phyloP scores from a whole-genome alignment of 2,888 invertebrate genomes.

The Cephus rjabovi region DNA sequence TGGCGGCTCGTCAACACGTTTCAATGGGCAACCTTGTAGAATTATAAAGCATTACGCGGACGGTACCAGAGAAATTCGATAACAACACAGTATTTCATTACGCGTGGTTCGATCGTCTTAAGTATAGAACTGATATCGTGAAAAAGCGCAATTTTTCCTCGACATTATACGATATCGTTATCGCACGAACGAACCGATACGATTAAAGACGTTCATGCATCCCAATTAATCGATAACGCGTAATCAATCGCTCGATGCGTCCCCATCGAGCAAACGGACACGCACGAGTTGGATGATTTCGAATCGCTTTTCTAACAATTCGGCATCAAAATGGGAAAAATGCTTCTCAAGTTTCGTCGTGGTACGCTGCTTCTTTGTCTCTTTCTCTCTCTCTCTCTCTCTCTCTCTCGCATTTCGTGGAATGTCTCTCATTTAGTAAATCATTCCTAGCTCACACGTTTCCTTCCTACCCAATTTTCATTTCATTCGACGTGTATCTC shows the following conservation, averaged over 20 bases:
- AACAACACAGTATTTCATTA: not conserved
- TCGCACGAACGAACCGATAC: not conserved
- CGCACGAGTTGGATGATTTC: not conserved
- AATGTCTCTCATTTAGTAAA: not conserved
- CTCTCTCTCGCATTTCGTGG: not conserved
- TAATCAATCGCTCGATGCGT: no score
- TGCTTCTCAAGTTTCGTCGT: no score
- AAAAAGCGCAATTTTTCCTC: not conserved
- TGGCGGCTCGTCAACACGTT: not conserved
- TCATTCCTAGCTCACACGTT: not conserved
- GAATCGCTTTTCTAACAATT: no score
- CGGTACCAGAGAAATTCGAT: not conserved
- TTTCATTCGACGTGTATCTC: not conserved
- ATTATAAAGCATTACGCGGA: not conserved
- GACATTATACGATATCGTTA: not conserved
- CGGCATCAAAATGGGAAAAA: not conserved
- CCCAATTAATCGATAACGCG: not conserved
- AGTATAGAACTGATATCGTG: not conserved
- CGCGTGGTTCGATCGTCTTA: not conserved
- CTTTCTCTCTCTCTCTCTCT: no score
- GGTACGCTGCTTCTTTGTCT: no score
- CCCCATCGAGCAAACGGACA: not conserved
- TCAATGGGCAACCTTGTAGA: not conserved
- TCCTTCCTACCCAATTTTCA: not conserved
- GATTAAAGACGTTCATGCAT: not conserved